Evolutionary conservation across 2,797 vertebrate species (phyloP).

Genomic region (Tinamus major): DNA sequence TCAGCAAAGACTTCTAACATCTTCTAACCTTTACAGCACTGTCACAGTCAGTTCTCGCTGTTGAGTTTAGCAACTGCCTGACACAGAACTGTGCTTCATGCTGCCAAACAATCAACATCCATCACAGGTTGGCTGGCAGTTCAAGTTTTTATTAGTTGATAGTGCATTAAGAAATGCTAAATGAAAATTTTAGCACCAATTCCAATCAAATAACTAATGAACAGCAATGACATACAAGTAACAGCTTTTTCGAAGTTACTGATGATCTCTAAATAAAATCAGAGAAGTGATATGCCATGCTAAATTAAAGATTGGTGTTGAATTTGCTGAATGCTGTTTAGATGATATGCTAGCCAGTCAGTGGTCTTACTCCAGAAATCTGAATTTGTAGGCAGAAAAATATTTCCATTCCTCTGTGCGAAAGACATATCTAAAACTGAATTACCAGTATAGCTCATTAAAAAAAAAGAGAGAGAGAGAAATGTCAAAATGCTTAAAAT

Average conservation of each 20-base stretch:
- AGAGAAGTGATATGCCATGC: not conserved
- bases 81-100: not conserved
- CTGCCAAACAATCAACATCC: not conserved
- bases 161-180: not conserved
- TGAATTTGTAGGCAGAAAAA: not conserved
- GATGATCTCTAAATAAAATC: not conserved
- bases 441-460: not conserved
- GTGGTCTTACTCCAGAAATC: not conserved
- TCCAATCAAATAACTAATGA: not conserved
- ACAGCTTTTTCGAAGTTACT: not conserved
- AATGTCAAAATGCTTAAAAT: not conserved
- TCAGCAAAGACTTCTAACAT: rapidly evolving
- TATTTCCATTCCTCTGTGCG: not conserved
- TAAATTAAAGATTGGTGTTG: not conserved
- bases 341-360: not conserved
- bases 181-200: not conserved
- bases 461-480: not conserved
- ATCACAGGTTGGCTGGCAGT: not conserved
- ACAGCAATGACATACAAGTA: not conserved
- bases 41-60: not conserved
- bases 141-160: not conserved
- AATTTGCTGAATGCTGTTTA: not conserved
- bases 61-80: not conserved
- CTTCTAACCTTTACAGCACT: not conserved
- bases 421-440: not conserved